Evolutionary conservation across 2,888 invertebrate species (phyloP).

Genomic region (Euphydryas editha): DNA sequence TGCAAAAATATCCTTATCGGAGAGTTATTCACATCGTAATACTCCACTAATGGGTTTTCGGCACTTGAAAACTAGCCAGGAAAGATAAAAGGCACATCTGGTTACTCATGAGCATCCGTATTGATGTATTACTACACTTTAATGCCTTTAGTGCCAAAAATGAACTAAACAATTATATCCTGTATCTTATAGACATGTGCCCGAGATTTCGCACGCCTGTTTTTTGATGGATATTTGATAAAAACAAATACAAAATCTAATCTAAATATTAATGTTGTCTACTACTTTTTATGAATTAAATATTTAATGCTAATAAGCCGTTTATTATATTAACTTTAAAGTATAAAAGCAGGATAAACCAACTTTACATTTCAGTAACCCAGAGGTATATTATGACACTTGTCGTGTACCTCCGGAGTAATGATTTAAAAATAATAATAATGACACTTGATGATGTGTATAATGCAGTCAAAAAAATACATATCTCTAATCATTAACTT

Average conservation of each 20-base stretch:
- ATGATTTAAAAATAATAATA: too few species aligned
- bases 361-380: too few species aligned
- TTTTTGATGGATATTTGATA: neutral
- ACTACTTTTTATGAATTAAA: too few species aligned
- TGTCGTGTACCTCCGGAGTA: too few species aligned
- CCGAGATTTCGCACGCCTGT: neutral
- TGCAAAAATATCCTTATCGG: constrained; percentile 64
- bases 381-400: too few species aligned
- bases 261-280: too few species aligned
- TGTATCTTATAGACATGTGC: neutral
- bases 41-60: constrained; percentile 75
- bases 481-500: too few species aligned
- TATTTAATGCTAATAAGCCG: too few species aligned
- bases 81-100: constrained; percentile 78
- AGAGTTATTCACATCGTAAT: constrained; percentile 68
- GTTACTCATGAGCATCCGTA: constrained; percentile 64
- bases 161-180: constrained; percentile 39
- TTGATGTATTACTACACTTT: constrained; percentile 73
- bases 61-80: constrained; percentile 82
- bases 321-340: too few species aligned
- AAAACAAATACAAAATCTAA: neutral
- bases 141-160: constrained; percentile 71
- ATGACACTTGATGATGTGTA: too few species aligned
- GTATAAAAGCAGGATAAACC: too few species aligned
- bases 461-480: too few species aligned